Evolutionary conservation across 2,888 invertebrate species (phyloP).

Genomic region (Sycophila texana): DNA sequence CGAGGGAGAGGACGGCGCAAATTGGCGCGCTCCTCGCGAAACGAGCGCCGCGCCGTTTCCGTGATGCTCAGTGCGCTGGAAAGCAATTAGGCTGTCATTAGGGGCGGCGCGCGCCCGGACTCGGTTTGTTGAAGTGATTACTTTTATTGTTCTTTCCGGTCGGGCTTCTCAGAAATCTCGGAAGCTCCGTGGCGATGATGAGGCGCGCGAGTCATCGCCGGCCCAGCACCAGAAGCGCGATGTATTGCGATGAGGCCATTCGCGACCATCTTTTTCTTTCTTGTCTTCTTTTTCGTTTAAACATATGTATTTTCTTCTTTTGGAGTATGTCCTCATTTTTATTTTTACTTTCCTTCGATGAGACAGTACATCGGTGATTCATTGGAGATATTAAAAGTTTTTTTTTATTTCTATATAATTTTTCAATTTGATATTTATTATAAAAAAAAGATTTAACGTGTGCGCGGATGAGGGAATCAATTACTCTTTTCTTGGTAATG

Average conservation of each 20-base stretch:
- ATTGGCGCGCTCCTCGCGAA: slow-evolving; percentile 58
- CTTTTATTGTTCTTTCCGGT: slow-evolving; percentile 75
- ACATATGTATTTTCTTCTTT: too few species aligned
- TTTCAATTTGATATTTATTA: too few species aligned
- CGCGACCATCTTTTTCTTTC: too few species aligned
- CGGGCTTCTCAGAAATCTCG: slow-evolving; percentile 73
- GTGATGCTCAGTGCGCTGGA: slow-evolving; percentile 69
- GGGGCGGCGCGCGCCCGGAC: slow-evolving; percentile 65
- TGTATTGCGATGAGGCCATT: not conserved
- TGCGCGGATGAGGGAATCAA: too few species aligned
- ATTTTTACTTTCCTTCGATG: too few species aligned
- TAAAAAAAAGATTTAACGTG: too few species aligned
- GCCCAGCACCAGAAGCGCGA: not conserved
- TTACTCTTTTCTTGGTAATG: too few species aligned
- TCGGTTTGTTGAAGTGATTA: slow-evolving; percentile 74
- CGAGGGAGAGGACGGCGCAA: slow-evolving; percentile 18
- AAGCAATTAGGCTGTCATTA: slow-evolving; percentile 74
- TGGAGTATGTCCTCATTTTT: too few species aligned
- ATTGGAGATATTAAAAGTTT: too few species aligned
- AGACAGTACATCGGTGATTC: too few species aligned
- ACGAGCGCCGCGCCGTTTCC: slow-evolving; percentile 64
- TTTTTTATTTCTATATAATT: too few species aligned
- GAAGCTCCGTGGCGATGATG: slow-evolving; percentile 59
- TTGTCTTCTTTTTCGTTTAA: too few species aligned
- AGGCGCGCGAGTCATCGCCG: slow-evolving; percentile 17